phyloP scores from a whole-genome alignment of 2,888 invertebrate species.

The Callyntrura sp. region DNA sequence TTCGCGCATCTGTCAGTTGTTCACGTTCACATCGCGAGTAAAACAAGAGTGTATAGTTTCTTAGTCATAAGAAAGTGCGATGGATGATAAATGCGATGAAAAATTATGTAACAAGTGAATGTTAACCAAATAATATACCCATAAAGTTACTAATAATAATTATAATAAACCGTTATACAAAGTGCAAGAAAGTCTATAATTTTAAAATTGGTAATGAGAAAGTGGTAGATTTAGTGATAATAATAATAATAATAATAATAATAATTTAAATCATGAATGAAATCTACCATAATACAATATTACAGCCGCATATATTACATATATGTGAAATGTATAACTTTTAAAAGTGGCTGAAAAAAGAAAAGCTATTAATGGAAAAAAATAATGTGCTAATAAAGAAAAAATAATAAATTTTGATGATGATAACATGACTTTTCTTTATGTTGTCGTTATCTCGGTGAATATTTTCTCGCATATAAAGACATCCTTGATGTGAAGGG shows the following conservation, averaged over 20 bases:
- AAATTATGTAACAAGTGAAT: constrained; percentile 24
- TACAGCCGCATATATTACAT: background rate
- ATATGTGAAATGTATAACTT: background rate
- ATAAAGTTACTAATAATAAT: background rate
- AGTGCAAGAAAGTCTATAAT: background rate
- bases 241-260: background rate
- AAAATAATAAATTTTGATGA: constrained; percentile 36
- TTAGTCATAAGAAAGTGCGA: background rate
- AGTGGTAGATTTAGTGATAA: constrained; percentile 9
- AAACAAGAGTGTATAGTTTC: background rate
- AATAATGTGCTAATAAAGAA: constrained; percentile 52
- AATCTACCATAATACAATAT: constrained; percentile 16
- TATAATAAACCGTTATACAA: background rate
- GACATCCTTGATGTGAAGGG: background rate
- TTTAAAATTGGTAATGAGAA: background rate
- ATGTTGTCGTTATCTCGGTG: constrained; percentile 18
- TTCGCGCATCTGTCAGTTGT: background rate
- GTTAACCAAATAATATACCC: background rate
- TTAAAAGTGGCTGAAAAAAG: constrained; percentile 25
- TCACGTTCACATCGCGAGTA: background rate
- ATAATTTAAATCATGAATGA: background rate
- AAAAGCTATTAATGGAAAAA: constrained; percentile 17
- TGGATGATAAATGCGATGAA: background rate
- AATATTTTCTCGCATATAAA: background rate
- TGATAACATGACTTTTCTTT: constrained; percentile 33